Conservation (phyloP, 2,888 invertebrate genomes). For the Automeris io region DNA sequence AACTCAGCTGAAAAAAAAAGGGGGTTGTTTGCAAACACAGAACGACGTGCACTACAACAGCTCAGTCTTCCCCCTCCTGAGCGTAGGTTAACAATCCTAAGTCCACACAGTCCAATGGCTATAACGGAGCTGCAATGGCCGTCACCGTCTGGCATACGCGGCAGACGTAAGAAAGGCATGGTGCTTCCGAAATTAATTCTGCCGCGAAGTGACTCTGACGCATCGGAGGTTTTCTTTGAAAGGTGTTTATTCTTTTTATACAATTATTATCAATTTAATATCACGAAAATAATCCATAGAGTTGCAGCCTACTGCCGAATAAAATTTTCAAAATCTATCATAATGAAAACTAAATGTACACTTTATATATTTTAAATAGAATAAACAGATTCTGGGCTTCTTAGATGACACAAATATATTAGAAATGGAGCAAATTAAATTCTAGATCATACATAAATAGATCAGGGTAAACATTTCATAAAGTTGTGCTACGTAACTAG, state of each 20-base stretch:
- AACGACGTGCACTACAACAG: conserved; percentile 80
- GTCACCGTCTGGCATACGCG: conserved; percentile 75
- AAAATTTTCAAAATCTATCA: no score
- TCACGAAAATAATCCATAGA: no score
- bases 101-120: conserved; percentile 86
- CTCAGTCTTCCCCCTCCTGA: conserved; percentile 83
- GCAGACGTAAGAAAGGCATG: conserved; percentile 83
- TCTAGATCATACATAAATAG: no score
- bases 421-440: no score
- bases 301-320: no score
- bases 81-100: conserved; percentile 84
- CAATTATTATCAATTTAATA: no score
- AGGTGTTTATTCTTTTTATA: conserved; percentile 58
- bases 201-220: conserved; percentile 85
- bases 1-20: conserved; percentile 80
- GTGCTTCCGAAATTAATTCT: conserved; percentile 85
- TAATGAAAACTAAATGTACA: no score
- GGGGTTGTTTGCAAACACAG: conserved; percentile 82
- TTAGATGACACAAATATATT: no score
- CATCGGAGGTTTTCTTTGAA: conserved; percentile 80
- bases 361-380: no score
- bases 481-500: no score
- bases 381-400: no score
- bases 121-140: conserved; percentile 81
- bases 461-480: no score